These are phyloP conservation scores for Hydrocynus forskahlii DNA, from an alignment of 2,797 vertebrate species.

Conservation along the genomic window DNA sequence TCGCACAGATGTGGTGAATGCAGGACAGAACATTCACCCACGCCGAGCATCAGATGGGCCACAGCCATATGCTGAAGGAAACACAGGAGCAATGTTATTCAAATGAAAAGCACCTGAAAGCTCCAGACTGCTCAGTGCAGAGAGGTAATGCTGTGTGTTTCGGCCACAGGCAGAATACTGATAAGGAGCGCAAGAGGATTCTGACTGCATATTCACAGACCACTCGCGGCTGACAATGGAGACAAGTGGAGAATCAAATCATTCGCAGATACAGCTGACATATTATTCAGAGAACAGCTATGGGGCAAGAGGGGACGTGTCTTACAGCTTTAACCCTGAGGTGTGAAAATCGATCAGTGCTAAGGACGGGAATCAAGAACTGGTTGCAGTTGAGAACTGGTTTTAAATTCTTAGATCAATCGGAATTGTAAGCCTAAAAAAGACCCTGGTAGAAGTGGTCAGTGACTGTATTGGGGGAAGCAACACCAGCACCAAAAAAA, in stretches of 20 bases:
- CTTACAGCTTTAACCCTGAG: not conserved
- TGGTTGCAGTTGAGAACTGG: too few species aligned
- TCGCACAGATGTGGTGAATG: conserved; percentile 60
- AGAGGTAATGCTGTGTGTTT: conserved; percentile 38
- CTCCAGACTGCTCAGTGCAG: conserved; percentile 60
- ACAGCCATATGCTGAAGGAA: conserved; percentile 60
- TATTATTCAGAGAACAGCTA: not conserved
- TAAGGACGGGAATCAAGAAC: not conserved
- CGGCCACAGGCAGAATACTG: conserved; percentile 59
- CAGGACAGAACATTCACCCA: conserved; percentile 32
- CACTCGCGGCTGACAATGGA: conserved; percentile 28
- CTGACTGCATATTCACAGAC: not conserved
- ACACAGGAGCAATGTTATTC: conserved; percentile 65
- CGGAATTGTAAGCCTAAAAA: too few species aligned
- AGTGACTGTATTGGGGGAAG: too few species aligned
- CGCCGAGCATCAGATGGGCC: conserved; percentile 49
- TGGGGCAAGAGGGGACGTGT: too few species aligned
- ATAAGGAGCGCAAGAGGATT: conserved; percentile 47
- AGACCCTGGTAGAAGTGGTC: too few species aligned
- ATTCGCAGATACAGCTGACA: not conserved
- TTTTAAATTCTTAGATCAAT: too few species aligned
- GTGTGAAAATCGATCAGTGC: not conserved
- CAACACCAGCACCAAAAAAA: too few species aligned
- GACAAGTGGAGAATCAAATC: not conserved
- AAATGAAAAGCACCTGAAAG: conserved; percentile 51